These are phyloP conservation scores for Phylloscopus trochilus DNA, from an alignment of 2,113 vertebrate genomes.

Conservation along the genomic window DNA sequence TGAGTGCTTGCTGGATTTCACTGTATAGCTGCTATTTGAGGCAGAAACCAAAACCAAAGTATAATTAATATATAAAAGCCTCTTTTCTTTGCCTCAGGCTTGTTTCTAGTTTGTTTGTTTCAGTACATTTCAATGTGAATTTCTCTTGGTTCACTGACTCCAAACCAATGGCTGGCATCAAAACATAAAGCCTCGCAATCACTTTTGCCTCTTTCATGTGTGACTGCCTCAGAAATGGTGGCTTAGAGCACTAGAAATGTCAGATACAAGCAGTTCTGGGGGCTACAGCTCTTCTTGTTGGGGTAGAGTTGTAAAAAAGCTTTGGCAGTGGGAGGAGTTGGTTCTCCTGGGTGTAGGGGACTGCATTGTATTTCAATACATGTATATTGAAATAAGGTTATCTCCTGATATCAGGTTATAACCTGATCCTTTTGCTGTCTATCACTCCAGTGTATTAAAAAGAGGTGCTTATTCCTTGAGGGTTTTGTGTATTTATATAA, in stretches of 20 bases:
- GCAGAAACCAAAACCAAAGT: conserved; percentile 10
- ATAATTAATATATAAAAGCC: conserved; percentile 47
- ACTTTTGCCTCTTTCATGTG: conserved; percentile 1
- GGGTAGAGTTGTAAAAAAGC: neutral
- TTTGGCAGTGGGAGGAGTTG: neutral
- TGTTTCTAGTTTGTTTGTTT: conserved; percentile 57
- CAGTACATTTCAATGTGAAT: conserved; percentile 44
- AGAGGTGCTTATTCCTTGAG: neutral
- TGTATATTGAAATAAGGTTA: neutral
- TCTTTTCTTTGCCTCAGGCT: conserved; percentile 40
- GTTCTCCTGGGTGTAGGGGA: neutral
- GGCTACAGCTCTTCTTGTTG: neutral
- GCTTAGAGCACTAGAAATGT: neutral
- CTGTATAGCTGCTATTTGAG: conserved; percentile 15
- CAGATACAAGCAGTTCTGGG: neutral
- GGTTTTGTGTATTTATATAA: neutral
- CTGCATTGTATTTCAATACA: no score
- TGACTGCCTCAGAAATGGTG: conserved; percentile 5
- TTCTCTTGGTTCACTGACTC: conserved; percentile 43
- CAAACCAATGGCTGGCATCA: conserved; percentile 44
- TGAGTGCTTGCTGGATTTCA: conserved; percentile 25
- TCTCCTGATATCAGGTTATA: neutral
- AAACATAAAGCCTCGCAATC: neutral
- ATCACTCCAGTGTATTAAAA: neutral
- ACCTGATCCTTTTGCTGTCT: neutral